Evolutionary conservation across 2,888 invertebrate genomes (phyloP).

Genomic region (Drosophila kuntzei): DNA sequence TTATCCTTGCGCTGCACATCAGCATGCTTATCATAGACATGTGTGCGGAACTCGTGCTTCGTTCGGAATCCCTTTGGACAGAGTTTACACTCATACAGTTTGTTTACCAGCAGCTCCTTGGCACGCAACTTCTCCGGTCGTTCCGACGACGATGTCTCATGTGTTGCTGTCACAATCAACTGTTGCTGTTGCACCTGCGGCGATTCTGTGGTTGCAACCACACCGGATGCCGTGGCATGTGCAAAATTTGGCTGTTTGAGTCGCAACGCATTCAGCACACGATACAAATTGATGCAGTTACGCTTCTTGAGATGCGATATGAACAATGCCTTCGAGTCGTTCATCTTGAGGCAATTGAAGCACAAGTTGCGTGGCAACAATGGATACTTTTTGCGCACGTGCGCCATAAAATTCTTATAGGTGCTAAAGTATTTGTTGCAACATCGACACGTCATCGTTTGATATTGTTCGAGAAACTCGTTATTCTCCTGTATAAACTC

Average conservation of each 20-base stretch:
- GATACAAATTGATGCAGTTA: constrained; percentile 85
- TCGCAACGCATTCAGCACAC: constrained; percentile 80
- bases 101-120: constrained; percentile 85
- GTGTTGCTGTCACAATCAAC: not conserved
- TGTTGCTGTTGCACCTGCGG: not conserved
- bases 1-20: constrained; percentile 84
- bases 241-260: constrained; percentile 70
- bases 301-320: constrained; percentile 85
- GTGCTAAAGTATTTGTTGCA: constrained; percentile 84
- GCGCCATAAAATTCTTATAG: constrained; percentile 86
- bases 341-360: constrained; percentile 85
- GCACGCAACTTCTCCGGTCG: constrained; percentile 83
- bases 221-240: constrained; percentile 33
- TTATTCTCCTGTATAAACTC: constrained; percentile 84
- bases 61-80: constrained; percentile 84
- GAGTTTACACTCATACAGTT: constrained; percentile 85
- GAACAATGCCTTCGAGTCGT: constrained; percentile 85
- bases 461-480: constrained; percentile 85
- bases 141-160: constrained; percentile 47
- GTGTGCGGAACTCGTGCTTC: constrained; percentile 85
- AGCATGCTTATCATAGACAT: constrained; percentile 85
- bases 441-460: constrained; percentile 85
- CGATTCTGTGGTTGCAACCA: constrained; percentile 10
- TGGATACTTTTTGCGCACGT: constrained; percentile 85
- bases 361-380: constrained; percentile 84